A percentile compares a stretch with the other conserved stretches of the same genome.
phyloP scores from a whole-genome alignment of 2,888 invertebrate genomes.

The Acanthacorydalis orientalis region DNA sequence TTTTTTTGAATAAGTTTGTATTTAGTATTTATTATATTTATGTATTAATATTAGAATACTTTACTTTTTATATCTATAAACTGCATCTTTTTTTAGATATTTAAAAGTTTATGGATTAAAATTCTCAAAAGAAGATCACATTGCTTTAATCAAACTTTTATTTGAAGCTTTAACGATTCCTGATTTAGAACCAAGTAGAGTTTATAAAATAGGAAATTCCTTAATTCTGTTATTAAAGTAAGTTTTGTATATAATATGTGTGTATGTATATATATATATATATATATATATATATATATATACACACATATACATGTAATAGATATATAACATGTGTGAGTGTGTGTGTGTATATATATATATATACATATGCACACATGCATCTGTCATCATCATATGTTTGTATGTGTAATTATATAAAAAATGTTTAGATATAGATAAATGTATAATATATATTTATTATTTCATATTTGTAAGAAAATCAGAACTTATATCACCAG shows the following conservation, averaged over 20 bases:
- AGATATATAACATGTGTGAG: neutral
- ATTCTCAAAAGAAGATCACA: slow-evolving; percentile 82
- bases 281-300: neutral
- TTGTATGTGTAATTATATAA: no score
- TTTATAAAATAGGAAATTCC: slow-evolving; percentile 52
- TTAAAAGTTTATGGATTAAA: slow-evolving; percentile 69
- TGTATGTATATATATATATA: neutral
- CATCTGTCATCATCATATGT: no score
- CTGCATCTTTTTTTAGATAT: slow-evolving; percentile 42
- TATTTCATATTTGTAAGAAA: slow-evolving; percentile 38
- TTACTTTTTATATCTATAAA: neutral
- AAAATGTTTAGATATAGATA: no score
- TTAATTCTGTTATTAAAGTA: slow-evolving; percentile 59
- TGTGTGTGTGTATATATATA: neutral
- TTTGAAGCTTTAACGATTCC: slow-evolving; percentile 63
- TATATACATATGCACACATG: slow-evolving; percentile 2
- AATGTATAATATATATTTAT: slow-evolving; percentile 2
- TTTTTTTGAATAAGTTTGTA: no score
- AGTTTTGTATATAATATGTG: slow-evolving; percentile 21
- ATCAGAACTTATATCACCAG: slow-evolving; percentile 52
- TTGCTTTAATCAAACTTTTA: slow-evolving; percentile 59
- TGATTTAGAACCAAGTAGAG: slow-evolving; percentile 56
- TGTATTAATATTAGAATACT: no score
- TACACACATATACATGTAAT: neutral
- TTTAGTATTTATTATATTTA: no score